Conservation (phyloP, 2,113 vertebrate species). For the Gopherus flavomarginatus region DNA sequence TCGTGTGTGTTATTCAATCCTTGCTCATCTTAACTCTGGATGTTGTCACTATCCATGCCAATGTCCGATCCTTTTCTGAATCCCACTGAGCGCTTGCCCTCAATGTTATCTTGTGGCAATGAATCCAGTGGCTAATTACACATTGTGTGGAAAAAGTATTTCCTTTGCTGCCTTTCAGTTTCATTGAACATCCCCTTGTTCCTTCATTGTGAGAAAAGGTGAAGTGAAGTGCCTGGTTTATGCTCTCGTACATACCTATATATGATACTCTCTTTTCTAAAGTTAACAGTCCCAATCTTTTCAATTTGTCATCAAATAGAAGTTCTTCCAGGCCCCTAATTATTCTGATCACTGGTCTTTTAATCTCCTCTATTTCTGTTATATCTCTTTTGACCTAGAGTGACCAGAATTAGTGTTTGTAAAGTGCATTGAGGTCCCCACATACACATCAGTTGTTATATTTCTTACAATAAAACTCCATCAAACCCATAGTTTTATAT, state of each 20-base stretch:
- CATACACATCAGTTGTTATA: not conserved
- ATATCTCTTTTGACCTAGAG: conserved; percentile 13
- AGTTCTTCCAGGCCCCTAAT: not conserved
- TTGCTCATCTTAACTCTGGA: not conserved
- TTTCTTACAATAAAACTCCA: conserved; percentile 14
- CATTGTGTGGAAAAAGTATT: not conserved
- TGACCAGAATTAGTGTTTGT: not conserved
- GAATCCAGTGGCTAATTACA: not conserved
- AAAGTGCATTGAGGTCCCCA: not conserved
- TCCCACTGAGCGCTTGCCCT: not conserved
- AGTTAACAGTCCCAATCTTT: not conserved
- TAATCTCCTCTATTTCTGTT: not conserved
- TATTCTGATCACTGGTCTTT: not conserved
- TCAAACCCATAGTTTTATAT: not conserved
- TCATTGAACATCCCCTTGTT: not conserved
- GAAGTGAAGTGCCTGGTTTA: not conserved
- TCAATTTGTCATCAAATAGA: not conserved
- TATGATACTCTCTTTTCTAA: not conserved
- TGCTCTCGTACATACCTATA: not conserved
- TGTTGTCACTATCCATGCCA: not conserved
- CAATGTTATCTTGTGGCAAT: not conserved
- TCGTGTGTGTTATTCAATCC: not conserved
- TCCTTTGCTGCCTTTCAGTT: not conserved
- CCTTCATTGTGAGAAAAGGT: not conserved
- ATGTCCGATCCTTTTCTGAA: not conserved